phyloP scores from a whole-genome alignment of 1,140 invertebrate species.

The Macrosteles quadrilineatus region DNA sequence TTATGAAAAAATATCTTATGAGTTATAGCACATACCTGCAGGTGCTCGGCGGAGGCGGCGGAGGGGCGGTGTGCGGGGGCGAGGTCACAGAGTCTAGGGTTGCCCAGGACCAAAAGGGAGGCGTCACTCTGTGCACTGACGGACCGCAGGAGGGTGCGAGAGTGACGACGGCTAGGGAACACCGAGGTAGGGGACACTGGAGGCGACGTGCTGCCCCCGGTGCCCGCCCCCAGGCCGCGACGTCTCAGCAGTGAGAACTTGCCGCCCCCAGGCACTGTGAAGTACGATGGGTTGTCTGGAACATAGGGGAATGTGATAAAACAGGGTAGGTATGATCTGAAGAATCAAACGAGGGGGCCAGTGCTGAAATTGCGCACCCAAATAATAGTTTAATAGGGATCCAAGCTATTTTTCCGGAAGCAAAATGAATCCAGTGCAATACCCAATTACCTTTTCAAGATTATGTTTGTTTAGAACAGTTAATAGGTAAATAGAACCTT shows the following conservation, averaged over 20 bases:
- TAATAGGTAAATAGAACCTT: no score
- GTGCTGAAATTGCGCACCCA: no score
- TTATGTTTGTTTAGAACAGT: no score
- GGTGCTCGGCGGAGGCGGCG: slow-evolving; percentile 19
- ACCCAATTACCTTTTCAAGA: no score
- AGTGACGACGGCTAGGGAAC: slow-evolving; percentile 49
- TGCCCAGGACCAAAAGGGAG: slow-evolving; percentile 54
- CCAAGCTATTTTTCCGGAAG: no score
- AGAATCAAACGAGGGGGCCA: no score
- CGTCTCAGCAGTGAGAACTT: slow-evolving; percentile 44
- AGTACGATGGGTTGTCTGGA: slow-evolving; percentile 64
- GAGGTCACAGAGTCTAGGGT: slow-evolving; percentile 58
- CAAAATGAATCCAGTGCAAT: no score
- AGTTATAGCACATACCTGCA: background rate
- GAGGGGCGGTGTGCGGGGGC: slow-evolving; percentile 50
- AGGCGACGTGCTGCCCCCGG: slow-evolving; percentile 45
- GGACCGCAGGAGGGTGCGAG: slow-evolving; percentile 53
- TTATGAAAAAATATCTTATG: no score
- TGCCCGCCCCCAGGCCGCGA: slow-evolving; percentile 32
- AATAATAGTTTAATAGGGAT: no score
- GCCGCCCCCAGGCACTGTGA: slow-evolving; percentile 52
- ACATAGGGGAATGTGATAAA: no score
- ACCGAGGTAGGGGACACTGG: slow-evolving; percentile 35
- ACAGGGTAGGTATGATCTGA: no score
- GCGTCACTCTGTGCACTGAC: slow-evolving; percentile 55